Base-by-base conservation (phyloP, 2,113 vertebrate species). In the Corythornis madagascariensis region DNA sequence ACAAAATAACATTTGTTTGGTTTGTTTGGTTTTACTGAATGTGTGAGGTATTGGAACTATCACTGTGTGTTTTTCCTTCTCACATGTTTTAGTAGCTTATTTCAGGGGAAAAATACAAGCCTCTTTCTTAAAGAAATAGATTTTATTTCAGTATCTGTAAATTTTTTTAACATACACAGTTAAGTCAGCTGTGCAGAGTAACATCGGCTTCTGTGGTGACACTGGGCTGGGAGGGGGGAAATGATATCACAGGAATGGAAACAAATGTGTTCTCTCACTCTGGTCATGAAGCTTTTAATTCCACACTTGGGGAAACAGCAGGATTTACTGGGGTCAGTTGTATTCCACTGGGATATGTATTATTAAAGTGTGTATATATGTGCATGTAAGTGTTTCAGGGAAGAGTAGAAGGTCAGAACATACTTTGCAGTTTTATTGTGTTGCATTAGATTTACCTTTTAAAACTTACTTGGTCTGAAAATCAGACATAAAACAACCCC, bases 301-400 rank as follows among this genome's bases (percentile, higher is more conserved):
- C 95, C 85, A 67, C 94, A 86, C 92, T 93, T 94, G 94, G 94
- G 93, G 82, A 94, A 96, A 89, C 65, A 87, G 63, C 84, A 95
- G 89, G 90, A 92, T 96, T 94, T 96, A 95, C 90, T 94, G 90
- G 89, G 94, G 92, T 96, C 94, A 93, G 63, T 87, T 78, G 78
- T 93, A 85, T 43, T 94, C 95, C 83, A 13, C 67, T 88, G 92
- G 95, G 97, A 91, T 87, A 93, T 95, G 88, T 92, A 96, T 96
- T 97, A 96, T 97, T 97, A 95, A 97, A 97, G 83, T 86, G 84
- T 85, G 45, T 83, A 59, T 94, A 64, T 92, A 72, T 94, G 91
- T 88, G 81, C 1, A 0, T 83, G 8, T 80, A 96, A 73, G 79
- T 90, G 86, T 91, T 91, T 57, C 42, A 76, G 69, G 53, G 66